phyloP scores from a whole-genome alignment of 1,140 invertebrate species.

The Araneus ventricosus region DNA sequence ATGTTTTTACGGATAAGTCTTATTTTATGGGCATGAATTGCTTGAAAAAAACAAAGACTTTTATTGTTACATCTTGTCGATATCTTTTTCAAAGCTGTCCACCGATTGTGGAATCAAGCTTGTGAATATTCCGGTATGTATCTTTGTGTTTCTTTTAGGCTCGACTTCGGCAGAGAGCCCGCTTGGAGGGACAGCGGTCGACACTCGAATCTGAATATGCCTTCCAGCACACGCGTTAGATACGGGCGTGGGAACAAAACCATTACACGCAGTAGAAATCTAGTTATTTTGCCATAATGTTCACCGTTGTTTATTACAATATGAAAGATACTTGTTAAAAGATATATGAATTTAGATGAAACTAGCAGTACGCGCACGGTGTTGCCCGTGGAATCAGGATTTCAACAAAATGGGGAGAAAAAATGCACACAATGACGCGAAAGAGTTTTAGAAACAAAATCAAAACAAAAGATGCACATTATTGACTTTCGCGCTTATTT shows the following conservation, averaged over 20 bases:
- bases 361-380: no score
- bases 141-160: conserved; percentile 48
- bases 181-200: neutral
- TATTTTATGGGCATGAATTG: conserved; percentile 55
- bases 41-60: conserved; percentile 32
- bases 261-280: neutral
- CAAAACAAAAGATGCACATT: no score
- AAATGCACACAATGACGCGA: no score
- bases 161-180: conserved; percentile 30
- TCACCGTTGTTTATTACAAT: no score
- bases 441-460: no score
- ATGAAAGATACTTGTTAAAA: no score
- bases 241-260: neutral
- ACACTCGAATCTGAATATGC: no score
- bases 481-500: no score
- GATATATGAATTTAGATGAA: no score
- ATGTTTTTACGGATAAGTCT: conserved; percentile 28
- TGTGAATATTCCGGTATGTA: conserved; percentile 73
- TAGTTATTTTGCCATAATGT: neutral
- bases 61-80: conserved; percentile 54
- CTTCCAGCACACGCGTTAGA: neutral
- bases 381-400: no score
- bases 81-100: conserved; percentile 74
- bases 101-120: conserved; percentile 70
- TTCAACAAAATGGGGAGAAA: no score